Evolutionary conservation across 1,140 invertebrate genomes (phyloP), one percentile per base, ranked within the genome.

Genomic region (Rhopalosiphum maidis): DNA sequence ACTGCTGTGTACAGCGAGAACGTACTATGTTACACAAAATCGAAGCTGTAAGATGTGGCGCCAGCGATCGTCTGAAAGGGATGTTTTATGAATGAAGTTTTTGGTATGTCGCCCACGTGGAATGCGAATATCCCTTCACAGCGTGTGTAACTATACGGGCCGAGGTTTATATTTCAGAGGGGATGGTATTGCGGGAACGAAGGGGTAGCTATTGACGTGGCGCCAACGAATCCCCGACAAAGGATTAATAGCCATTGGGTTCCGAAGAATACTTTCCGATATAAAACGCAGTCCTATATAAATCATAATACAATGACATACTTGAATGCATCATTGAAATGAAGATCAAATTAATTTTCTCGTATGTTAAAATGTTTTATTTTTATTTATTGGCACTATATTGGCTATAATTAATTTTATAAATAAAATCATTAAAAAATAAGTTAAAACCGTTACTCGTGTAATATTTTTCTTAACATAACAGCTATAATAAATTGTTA

Each of bases 41-140:
- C 90, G 90, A 92, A 92, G 82, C 82, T 86, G 82, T 54, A 86
- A 93, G 91, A 93, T 83, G 82, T 86, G 91, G 91, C 91, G 91
- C 91, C 91, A 86, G 48, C 15, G 91, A 48, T 37, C n/a, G 91
- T 92, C 91, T 86, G 91, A 93, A 93, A 93, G 91, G 77, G 91
- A 93, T 93, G 91, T 93, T 93, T 93, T 93, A 93, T 93, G 91
- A 93, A 93, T 93, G 91, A 93, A 93, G 91, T 93, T 93, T 93
- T 93, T 86, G 91, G 91, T 86, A 86, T 85, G 91, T 93, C 91
- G 91, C 91, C 91, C 91, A 93, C 91, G 91, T 93, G 91, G 91
- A 93, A 93, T 93, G 91, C 82, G 82, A 93, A 93, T 86, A 86
- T 93, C 82, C 82, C 91, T 86, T 54, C 91, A 68, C 91, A 83